Conservation (phyloP, 35 echinoderm and acorn worm genomes). For the Nesometra sesokonis region DNA sequence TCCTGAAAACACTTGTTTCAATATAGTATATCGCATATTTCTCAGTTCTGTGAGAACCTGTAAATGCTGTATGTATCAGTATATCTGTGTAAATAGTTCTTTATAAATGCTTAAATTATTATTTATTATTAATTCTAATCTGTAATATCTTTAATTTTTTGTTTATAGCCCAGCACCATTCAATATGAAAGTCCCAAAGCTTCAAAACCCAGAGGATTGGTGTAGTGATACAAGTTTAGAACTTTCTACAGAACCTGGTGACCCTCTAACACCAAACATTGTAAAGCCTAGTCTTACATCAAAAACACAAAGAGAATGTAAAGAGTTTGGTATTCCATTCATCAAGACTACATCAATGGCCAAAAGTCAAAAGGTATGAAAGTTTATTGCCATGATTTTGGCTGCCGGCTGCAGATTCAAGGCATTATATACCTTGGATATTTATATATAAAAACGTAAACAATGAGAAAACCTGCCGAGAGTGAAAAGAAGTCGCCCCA, state of each 20-base stretch:
- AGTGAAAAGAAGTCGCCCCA: too few relatives aligned
- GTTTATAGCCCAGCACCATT: not conserved
- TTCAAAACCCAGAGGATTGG: conserved; percentile 25
- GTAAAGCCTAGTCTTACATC: conserved; percentile 14
- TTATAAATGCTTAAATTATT: too few relatives aligned
- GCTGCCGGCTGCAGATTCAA: too few relatives aligned
- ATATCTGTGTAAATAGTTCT: too few relatives aligned
- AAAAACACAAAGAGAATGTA: conserved; percentile 13
- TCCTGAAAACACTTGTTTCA: too few relatives aligned
- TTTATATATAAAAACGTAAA: too few relatives aligned
- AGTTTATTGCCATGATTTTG: not conserved
- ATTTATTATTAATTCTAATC: too few relatives aligned
- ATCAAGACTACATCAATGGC: conserved; percentile 56
- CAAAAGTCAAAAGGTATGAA: conserved; percentile 9
- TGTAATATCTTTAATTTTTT: not conserved
- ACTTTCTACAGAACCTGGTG: not conserved
- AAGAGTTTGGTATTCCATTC: conserved; percentile 41
- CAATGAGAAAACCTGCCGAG: too few relatives aligned
- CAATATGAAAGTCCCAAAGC: conserved; percentile 28
- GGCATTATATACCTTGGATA: too few relatives aligned
- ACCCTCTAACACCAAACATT: conserved; percentile 21
- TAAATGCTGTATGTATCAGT: too few relatives aligned
- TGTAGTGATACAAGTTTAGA: conserved; percentile 10
- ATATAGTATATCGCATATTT: too few relatives aligned
- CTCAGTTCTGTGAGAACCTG: too few relatives aligned